Base-by-base conservation (phyloP, 1,140 invertebrate species). In the Wasmannia auropunctata region DNA sequence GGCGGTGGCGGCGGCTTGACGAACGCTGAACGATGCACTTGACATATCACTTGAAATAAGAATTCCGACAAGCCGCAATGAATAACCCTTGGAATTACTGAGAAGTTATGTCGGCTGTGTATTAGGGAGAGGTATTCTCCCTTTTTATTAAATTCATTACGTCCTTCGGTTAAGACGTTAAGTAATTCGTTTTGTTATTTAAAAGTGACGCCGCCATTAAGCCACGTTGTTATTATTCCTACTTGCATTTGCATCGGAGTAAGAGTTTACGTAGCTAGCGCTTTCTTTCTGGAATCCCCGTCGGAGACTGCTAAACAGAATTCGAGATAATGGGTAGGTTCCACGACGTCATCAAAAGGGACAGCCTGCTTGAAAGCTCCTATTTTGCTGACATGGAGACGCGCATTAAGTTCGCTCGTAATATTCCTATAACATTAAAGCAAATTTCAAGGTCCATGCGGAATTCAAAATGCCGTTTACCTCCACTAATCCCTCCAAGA, bases 371-470 rank as follows among this genome's bases (percentile, higher is more conserved):
- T 49, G 56, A 46, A 72, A 87, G 34, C 69, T 70, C 49, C 65
- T 79, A 28, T 86, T 86, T 83, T 70, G 46, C 31, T 40, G 69
- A 54, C 63, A 72, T 49, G 49, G 51, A 88, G 70, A 75, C 16
- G 37, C 49, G 62, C 67, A 72, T 83, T 74, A 86, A 86, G 46
- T 74, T 70, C 63, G 19, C 16, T 63, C 22, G 37, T 84, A 77
- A 88, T 87, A 67, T 88, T 77, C 46, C 69, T 56, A 83, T 58
- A 43, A 37, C 54, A 75, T 67, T 75, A 62, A 86, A 70, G 87
- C 77, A 62, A 51, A 76, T 88, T 88, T 83, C 76, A 49, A 81
- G 69, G 72, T 49, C 43, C 74, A 49, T 56, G 83, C 40, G 56
- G 49, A 69, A 60, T 86, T 88, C 34, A 63, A 80, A 67, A 83